Conservation (phyloP, 1,140 invertebrate genomes). For the Himalopsyche phryganea region DNA sequence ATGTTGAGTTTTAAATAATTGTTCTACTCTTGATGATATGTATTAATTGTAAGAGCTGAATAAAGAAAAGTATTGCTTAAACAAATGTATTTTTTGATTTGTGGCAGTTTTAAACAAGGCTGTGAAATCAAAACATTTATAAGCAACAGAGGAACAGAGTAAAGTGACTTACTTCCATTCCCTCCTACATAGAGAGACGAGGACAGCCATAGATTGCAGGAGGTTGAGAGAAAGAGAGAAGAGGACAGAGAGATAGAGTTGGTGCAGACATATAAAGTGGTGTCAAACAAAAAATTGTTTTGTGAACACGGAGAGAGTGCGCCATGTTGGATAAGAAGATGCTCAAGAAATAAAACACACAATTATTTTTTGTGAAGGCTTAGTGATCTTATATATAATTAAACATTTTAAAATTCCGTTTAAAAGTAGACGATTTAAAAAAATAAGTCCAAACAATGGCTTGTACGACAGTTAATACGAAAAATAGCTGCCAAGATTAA, state of each 20-base stretch:
- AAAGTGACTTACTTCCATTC: slow-evolving; percentile 56
- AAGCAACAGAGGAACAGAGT: slow-evolving; percentile 24
- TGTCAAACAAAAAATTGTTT: background rate
- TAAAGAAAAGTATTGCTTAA: no score
- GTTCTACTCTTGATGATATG: no score
- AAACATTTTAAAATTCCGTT: no score
- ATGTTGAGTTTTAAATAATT: no score
- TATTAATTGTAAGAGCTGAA: no score
- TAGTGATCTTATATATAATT: no score
- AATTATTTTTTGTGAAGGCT: background rate
- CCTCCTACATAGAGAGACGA: slow-evolving; percentile 46
- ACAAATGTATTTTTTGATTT: no score
- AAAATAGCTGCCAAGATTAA: no score
- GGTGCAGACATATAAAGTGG: slow-evolving; percentile 1
- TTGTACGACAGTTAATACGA: no score
- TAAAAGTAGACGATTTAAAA: no score
- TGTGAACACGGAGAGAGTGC: slow-evolving; percentile 2
- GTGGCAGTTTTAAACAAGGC: background rate
- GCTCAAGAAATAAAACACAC: background rate
- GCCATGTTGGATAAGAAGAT: background rate
- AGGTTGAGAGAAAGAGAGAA: slow-evolving; percentile 24
- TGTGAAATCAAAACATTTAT: slow-evolving; percentile 8
- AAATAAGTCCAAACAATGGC: no score
- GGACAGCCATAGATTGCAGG: slow-evolving; percentile 32
- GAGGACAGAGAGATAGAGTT: slow-evolving; percentile 23